Evolutionary conservation across 2,113 vertebrate species (phyloP), one percentile per base, ranked within the genome.

Genomic region (Passer montanus): DNA sequence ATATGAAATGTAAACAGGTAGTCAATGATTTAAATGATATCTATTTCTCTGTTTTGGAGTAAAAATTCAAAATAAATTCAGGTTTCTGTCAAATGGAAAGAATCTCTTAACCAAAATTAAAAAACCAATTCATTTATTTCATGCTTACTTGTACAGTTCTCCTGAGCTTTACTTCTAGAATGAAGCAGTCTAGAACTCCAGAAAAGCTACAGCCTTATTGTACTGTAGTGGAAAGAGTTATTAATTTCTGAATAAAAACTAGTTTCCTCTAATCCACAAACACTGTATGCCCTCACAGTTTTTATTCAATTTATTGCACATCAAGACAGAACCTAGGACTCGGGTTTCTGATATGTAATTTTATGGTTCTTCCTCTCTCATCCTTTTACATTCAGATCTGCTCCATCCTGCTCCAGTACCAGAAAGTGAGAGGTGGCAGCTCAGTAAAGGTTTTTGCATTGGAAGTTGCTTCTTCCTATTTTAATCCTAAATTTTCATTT

Each of bases 281-380:
- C 5, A 46, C 5, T 62, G 1, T 47, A 5, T 3, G 0, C 7
- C 16, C 35, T 12, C 9, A 50, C 11, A 37, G 8, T 9, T 77
- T 80, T 77, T 52, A 58, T 7, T 28, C 23, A 68, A n/a, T 17
- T 5, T 21, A n/a, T 24, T 56, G 21, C 2, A 73, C 35, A 63
- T 44, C 17, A 47, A 58, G 9, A 2, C 37, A n/a, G n/a, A 81
- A 24, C 33, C 37, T 49, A 53, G 27, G 30, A 63, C 7, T 60
- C 7, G 44, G 30, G 13, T 5, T 67, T 88, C 11, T 67, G 13
- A 55, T 47, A 15, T 1, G 15, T 6, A 16, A 2, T 63, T 58
- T 77, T 33, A 35, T 15, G 6, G 18, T 27, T 10, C 14, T 77
- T 43, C 15, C 13, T 43, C 16, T 56, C 35, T 55, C 46, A 37